phyloP scores from a whole-genome alignment of 2,888 invertebrate genomes.

The Xestia ashworthii region DNA sequence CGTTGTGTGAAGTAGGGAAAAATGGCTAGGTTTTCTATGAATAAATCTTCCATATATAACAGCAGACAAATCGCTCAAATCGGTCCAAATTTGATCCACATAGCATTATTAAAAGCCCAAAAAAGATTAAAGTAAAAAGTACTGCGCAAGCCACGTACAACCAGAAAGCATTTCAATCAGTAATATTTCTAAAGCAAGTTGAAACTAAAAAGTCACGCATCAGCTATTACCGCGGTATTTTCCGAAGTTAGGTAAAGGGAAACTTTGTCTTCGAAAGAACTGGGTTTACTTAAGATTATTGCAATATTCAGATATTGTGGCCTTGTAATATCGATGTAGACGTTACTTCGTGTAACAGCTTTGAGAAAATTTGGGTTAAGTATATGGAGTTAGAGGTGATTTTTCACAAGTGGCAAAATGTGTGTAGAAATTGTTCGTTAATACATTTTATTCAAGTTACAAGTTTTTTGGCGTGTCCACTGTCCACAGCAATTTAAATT shows the following conservation, averaged over 20 bases:
- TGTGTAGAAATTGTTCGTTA: neutral
- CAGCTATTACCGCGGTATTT: slow-evolving; percentile 49
- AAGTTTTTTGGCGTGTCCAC: neutral
- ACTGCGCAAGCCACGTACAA: slow-evolving; percentile 28
- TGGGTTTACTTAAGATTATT: slow-evolving; percentile 60
- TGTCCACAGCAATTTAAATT: neutral
- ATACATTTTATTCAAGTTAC: neutral
- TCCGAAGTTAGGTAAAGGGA: slow-evolving; percentile 38
- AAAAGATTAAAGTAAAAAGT: slow-evolving; percentile 29
- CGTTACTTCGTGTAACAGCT: slow-evolving; percentile 13
- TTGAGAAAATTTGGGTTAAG: neutral
- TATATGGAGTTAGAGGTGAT: neutral
- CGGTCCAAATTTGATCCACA: neutral
- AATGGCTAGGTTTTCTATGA: neutral
- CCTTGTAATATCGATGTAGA: slow-evolving; percentile 38
- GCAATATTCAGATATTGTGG: slow-evolving; percentile 57
- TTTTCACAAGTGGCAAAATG: neutral
- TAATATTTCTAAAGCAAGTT: slow-evolving; percentile 50
- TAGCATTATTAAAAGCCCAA: neutral
- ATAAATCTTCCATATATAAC: neutral
- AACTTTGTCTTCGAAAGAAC: slow-evolving; percentile 47
- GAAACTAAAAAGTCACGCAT: slow-evolving; percentile 59
- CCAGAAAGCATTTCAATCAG: slow-evolving; percentile 53
- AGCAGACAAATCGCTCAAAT: neutral
- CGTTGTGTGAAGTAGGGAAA: neutral